Evolutionary conservation across 2,888 invertebrate genomes (phyloP).

Genomic region (Cosmorhoe ocellata): DNA sequence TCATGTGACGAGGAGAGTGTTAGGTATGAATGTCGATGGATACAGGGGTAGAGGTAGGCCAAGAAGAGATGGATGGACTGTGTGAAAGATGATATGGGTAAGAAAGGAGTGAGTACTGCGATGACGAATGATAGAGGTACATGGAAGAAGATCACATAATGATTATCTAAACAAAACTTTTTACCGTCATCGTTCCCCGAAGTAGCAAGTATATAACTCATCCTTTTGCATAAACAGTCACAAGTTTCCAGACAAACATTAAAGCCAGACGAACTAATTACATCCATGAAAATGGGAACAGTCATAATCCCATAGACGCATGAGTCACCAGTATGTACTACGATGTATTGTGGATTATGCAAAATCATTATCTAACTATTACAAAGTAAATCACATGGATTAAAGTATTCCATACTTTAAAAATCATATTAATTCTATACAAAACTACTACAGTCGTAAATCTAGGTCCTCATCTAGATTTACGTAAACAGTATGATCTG

Average conservation of each 20-base stretch:
- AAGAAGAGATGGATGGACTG: too few relatives aligned
- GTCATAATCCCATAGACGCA: slow-evolving; percentile 27
- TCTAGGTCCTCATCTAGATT: too few relatives aligned
- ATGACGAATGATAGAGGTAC: too few relatives aligned
- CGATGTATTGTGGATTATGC: slow-evolving; percentile 31
- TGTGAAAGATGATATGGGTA: too few relatives aligned
- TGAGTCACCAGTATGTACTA: slow-evolving; percentile 25
- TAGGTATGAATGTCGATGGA: too few relatives aligned
- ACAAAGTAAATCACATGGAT: slow-evolving; percentile 48
- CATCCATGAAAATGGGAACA: slow-evolving; percentile 25
- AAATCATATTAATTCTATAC: too few relatives aligned
- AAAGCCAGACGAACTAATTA: slow-evolving; percentile 30
- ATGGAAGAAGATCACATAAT: too few relatives aligned
- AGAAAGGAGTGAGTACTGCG: too few relatives aligned
- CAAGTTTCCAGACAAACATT: slow-evolving; percentile 29
- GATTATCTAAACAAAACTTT: too few relatives aligned
- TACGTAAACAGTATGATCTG: too few relatives aligned
- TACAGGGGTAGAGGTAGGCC: too few relatives aligned
- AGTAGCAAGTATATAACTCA: slow-evolving; percentile 16
- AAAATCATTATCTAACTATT: slow-evolving; percentile 54
- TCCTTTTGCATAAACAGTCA: slow-evolving; percentile 5
- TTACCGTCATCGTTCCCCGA: background rate
- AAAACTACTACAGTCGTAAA: background rate
- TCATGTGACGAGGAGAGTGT: too few relatives aligned
- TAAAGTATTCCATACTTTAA: slow-evolving; percentile 43